These are phyloP conservation scores for Brachynemurus nebulosus DNA, from an alignment of 2,888 invertebrate genomes.

Conservation along the genomic window DNA sequence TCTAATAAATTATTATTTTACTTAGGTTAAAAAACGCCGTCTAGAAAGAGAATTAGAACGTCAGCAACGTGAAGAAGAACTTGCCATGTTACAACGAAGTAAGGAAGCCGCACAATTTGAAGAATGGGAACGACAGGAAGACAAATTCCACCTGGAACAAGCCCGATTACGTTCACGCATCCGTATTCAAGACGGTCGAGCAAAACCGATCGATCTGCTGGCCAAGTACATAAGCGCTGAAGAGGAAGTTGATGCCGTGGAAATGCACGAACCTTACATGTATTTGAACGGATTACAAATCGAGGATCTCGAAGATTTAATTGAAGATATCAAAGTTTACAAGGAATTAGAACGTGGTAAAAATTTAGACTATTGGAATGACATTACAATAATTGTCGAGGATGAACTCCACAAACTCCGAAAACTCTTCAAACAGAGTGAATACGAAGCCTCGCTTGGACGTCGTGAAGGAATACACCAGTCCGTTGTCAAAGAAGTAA, in stretches of 20 bases:
- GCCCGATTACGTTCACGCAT: conserved; percentile 87
- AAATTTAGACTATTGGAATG: conserved; percentile 88
- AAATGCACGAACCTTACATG: conserved; percentile 96
- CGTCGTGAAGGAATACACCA: conserved; percentile 61
- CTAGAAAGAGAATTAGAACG: conserved; percentile 80
- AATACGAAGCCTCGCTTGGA: conserved; percentile 40
- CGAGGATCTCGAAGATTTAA: conserved; percentile 85
- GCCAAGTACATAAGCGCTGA: conserved; percentile 92
- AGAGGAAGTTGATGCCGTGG: conserved; percentile 79
- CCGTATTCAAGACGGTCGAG: conserved; percentile 90
- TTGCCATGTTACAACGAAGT: conserved; percentile 70
- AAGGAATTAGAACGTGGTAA: conserved; percentile 81
- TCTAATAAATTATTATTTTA: background rate
- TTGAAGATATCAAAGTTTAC: conserved; percentile 93
- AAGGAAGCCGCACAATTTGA: conserved; percentile 83
- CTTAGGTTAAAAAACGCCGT: conserved; percentile 74
- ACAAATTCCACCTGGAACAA: conserved; percentile 94
- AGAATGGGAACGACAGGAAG: conserved; percentile 93
- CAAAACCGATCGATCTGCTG: conserved; percentile 94
- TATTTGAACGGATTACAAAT: conserved; percentile 83
- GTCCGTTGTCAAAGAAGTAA: conserved; percentile 82
- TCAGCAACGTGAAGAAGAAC: conserved; percentile 67
- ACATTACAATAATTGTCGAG: conserved; percentile 87
- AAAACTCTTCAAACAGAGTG: conserved; percentile 50
- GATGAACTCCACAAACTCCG: conserved; percentile 82